Evolutionary conservation across 2,113 vertebrate species (phyloP), one percentile per base, ranked within the genome.

Genomic region (Fregetta grallaria): DNA sequence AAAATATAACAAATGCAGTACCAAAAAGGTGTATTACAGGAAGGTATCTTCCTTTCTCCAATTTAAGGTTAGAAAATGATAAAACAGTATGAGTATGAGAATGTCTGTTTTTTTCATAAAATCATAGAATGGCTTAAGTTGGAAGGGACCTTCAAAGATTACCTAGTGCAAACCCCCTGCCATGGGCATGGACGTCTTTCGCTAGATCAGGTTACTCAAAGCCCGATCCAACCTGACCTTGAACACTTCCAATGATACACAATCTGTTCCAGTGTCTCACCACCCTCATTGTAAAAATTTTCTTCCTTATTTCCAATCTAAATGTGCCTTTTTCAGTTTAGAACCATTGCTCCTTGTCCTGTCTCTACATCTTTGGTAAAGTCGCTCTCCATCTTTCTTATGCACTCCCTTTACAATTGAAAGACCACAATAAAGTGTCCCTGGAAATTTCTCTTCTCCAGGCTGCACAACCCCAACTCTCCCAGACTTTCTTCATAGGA

Each of bases 151-250:
- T 67, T 77, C 36, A 52, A 26, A 61, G 32, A 45, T 27, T 9
- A 18, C 15, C 20, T 76, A n/a, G 42, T 49, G 12, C n/a, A 76
- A 50, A n/a, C 2, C 18, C 9, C 21, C 4, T 59, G 30, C 34
- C 10, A 1, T 9, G 9, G 17, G 18, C 14, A 38, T 8, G 13
- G 44, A 25, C 1, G 0, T 29, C 40, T 65, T 66, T 74, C 1
- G 1, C 16, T 52, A 77, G 29, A 16, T 42, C 21, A 26, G 13
- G 17, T 61, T 77, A 44, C 25, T 59, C 16, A 86, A 52, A 34
- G 15, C 6, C 17, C 9, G 52, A 7, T 32, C 53, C 32, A 42
- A 20, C 20, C n/a, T n/a, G n/a, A 29, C 34, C 34, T 40, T 25
- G n/a, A 76, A 49, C 11, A 42, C 2, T 11, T 34, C 21, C 14